phyloP scores from a whole-genome alignment of 2,888 invertebrate genomes.

The Germaria angustata region DNA sequence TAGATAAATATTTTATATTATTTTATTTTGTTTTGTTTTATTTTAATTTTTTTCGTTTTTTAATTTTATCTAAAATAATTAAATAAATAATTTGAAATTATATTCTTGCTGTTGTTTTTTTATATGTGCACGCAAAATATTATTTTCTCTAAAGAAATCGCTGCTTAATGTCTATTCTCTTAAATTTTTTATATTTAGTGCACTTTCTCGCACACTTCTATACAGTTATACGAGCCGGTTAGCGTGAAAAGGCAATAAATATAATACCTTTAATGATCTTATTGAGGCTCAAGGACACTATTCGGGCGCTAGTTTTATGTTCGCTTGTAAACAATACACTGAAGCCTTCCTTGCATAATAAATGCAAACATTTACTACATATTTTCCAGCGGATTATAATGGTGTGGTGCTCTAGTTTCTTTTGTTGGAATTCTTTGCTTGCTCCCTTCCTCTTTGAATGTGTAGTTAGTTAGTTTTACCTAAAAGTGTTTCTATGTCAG shows the following conservation, averaged over 20 bases:
- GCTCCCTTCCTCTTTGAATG: background rate
- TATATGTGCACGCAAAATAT: too few species aligned
- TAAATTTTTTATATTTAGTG: too few species aligned
- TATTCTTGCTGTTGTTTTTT: too few species aligned
- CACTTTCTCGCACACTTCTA: too few species aligned
- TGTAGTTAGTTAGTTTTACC: background rate
- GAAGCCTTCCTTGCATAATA: conserved; percentile 35
- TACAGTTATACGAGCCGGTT: background rate
- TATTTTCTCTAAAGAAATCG: too few species aligned
- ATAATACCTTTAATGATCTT: conserved; percentile 13
- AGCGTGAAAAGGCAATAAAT: conserved; percentile 12
- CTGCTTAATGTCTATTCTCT: too few species aligned
- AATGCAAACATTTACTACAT: conserved; percentile 50
- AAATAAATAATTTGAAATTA: too few species aligned
- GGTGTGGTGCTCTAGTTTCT: conserved; percentile 58
- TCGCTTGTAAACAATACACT: conserved; percentile 1
- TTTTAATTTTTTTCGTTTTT: too few species aligned
- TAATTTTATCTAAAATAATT: too few species aligned
- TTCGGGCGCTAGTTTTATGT: background rate
- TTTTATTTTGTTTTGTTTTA: too few species aligned
- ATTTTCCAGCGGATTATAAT: conserved; percentile 25
- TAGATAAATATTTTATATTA: too few species aligned
- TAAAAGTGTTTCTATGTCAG: background rate
- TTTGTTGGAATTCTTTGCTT: conserved; percentile 27
- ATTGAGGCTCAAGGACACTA: conserved; percentile 11